Base-by-base conservation (phyloP, 2,888 invertebrate species). In the Drosophila maculinotata region DNA sequence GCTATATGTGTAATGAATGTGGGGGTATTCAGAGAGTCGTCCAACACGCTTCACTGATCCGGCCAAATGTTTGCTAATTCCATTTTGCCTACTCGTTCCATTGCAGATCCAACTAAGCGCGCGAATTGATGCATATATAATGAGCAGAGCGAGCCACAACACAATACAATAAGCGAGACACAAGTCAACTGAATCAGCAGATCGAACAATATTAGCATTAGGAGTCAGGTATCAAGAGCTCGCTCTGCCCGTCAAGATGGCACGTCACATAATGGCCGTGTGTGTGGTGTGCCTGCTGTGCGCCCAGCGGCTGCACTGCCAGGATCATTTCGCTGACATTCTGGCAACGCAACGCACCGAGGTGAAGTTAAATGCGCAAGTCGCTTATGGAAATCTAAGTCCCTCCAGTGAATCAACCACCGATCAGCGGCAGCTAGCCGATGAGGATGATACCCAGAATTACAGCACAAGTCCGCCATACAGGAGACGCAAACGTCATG, bases 241-340 rank as follows among this genome's bases (percentile, higher is more conserved):
- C 9, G 15, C 23, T 30, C 6, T 8, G 31, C 28, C 35, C 74
- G 69, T 68, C 69, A 81, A 74, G 58, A 92, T 92, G 94, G 93
- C 93, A 71, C 93, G 94, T 79, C 94, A 94, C 87, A 92, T 96
- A 59, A 94, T 96, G 79, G 95, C 95, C 10, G 96, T 96, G n/a
- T 96, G 96, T 89, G 95, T 96, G 91, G 95, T 96, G 81, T 96
- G 96, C 88, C 93, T 96, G 44, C 92, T 96, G 0, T 96, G 96
- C 87, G 95, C 96, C 1, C 94, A 96, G 9, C 96, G 96, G 86
- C 92, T 93, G 31, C 95, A 95, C 0, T 96, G 96, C 88, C 94
- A 94, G 42, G 95, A 96, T 1, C 96, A 96, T 86, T 92, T 94
- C 45, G 93, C 93, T 26, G 64, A 90, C 88, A 39, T 69, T 88